Evolutionary conservation across 2,113 vertebrate species (phyloP).

Genomic region (Barnardius zonarius): DNA sequence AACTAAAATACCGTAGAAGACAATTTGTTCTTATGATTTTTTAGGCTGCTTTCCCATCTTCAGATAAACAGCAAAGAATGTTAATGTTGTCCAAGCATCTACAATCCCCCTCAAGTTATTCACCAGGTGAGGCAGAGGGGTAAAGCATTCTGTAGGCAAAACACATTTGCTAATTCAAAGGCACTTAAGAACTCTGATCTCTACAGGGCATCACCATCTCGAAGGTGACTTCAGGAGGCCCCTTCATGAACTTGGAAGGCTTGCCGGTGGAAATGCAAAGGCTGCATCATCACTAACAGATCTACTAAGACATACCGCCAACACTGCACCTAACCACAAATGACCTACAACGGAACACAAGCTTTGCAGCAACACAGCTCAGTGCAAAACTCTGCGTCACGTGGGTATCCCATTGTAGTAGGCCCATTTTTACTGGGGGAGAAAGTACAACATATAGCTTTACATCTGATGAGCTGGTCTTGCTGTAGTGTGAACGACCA

Average conservation of each 20-base stretch:
- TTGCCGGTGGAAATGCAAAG: background rate
- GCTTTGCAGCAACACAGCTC: background rate
- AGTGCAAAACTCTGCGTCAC: background rate
- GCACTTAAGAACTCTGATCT: background rate
- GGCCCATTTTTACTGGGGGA: background rate
- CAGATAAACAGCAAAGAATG: background rate
- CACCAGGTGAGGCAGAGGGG: background rate
- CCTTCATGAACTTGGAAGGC: background rate
- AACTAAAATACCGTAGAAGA: background rate
- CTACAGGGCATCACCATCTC: background rate
- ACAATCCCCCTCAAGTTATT: background rate
- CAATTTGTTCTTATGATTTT: background rate
- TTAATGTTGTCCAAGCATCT: background rate
- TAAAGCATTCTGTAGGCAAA: background rate
- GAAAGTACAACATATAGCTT: background rate
- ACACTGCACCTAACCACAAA: background rate
- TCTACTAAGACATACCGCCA: background rate
- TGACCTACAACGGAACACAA: background rate
- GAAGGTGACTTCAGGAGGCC: background rate
- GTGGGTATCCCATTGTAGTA: background rate
- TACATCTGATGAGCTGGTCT: background rate
- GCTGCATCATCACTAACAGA: background rate
- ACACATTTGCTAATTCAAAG: background rate
- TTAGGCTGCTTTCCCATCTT: background rate
- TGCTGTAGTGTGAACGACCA: background rate